phyloP scores from a whole-genome alignment of 2,113 vertebrate species.

The Daubentonia madagascariensis region DNA sequence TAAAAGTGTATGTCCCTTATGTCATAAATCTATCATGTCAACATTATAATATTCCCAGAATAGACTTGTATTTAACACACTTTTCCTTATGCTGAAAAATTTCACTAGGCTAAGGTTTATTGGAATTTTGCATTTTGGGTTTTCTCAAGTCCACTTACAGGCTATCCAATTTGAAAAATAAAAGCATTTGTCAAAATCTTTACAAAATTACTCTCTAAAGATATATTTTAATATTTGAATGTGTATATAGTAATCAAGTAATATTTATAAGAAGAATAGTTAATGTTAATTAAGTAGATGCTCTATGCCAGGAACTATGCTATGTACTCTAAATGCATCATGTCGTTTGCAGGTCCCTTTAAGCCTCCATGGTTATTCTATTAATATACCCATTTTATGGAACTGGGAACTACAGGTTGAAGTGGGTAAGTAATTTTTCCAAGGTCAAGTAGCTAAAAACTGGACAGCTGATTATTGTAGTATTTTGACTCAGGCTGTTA shows the following conservation, averaged over 20 bases:
- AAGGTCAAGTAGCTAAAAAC: neutral
- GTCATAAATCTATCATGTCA: neutral
- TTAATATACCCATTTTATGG: neutral
- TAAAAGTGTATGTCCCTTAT: neutral
- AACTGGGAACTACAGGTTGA: neutral
- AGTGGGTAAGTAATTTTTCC: neutral
- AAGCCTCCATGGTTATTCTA: neutral
- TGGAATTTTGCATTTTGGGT: neutral
- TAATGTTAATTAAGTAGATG: neutral
- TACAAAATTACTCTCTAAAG: neutral
- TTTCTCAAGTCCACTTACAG: neutral
- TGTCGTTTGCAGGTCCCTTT: neutral
- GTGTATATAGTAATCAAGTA: neutral
- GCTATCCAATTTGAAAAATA: neutral
- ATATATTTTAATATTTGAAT: neutral
- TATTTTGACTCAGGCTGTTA: neutral
- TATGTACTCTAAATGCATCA: neutral
- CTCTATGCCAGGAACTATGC: neutral
- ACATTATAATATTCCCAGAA: neutral
- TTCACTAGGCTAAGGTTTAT: neutral
- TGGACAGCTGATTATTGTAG: neutral
- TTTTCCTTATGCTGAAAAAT: neutral
- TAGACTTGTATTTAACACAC: rapidly evolving
- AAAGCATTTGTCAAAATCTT: neutral
- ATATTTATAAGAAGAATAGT: neutral